Percentiles rank a stretch among this genome's conserved stretches.
Conservation (phyloP, 2,113 vertebrate species). For the Sinocyclocheilus anophthalmus region DNA sequence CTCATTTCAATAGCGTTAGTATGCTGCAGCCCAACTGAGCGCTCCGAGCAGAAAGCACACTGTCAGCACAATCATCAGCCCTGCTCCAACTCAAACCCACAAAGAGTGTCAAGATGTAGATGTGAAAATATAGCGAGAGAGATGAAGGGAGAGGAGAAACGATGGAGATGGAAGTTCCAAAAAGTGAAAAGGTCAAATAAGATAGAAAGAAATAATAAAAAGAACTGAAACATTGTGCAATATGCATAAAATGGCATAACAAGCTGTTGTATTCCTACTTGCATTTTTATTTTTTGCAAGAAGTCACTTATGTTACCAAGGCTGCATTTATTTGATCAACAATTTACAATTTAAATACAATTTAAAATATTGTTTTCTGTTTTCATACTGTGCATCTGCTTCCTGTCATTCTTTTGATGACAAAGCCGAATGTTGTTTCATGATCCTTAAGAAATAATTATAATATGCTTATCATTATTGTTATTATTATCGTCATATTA, state of each 20-base stretch:
- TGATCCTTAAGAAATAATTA: too few relatives aligned
- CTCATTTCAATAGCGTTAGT: slow-evolving; percentile 37
- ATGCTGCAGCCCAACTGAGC: slow-evolving; percentile 19
- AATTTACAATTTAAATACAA: too few relatives aligned
- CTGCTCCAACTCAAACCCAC: not conserved
- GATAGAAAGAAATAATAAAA: not conserved
- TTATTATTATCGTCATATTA: too few relatives aligned
- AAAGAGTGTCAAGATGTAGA: slow-evolving; percentile 28
- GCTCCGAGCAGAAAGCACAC: slow-evolving; percentile 31
- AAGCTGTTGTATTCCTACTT: not conserved
- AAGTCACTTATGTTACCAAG: too few relatives aligned
- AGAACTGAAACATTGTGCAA: not conserved
- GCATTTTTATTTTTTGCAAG: too few relatives aligned
- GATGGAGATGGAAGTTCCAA: slow-evolving; percentile 27
- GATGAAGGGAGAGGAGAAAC: slow-evolving; percentile 52
- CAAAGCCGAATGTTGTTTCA: too few relatives aligned
- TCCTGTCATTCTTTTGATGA: too few relatives aligned
- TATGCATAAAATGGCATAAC: not conserved
- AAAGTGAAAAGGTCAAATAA: slow-evolving; percentile 25
- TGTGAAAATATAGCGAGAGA: slow-evolving; percentile 29
- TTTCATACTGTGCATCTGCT: too few relatives aligned
- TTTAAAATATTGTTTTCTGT: too few relatives aligned
- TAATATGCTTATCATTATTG: too few relatives aligned
- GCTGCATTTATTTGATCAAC: too few relatives aligned
- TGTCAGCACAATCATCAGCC: slow-evolving; percentile 44